Conservation (phyloP, 2,888 invertebrate genomes). For the Zele albiditarsus region DNA sequence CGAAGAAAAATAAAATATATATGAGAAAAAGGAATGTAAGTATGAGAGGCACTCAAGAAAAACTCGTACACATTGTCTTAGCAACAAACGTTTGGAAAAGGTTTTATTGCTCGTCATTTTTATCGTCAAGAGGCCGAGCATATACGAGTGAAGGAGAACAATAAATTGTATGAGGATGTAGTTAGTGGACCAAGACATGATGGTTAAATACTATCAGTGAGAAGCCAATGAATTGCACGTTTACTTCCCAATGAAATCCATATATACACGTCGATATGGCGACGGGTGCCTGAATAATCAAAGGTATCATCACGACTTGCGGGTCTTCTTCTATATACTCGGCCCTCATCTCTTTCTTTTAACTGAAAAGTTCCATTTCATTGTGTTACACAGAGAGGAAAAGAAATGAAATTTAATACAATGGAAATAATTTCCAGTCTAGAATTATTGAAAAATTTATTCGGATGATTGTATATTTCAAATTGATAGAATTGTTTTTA, state of each 20-base stretch:
- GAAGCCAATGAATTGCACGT: conserved; percentile 70
- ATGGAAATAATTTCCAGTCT: neutral
- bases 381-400: conserved; percentile 50
- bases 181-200: conserved; percentile 35
- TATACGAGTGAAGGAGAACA: neutral
- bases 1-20: conserved; percentile 7
- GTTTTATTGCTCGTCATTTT: conserved; percentile 35
- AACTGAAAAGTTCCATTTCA: conserved; percentile 59
- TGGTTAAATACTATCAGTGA: conserved; percentile 53
- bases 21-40: neutral
- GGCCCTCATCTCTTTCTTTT: neutral
- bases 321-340: conserved; percentile 61
- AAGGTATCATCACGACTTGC: conserved; percentile 71
- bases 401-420: neutral
- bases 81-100: conserved; percentile 11
- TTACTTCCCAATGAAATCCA: conserved; percentile 69
- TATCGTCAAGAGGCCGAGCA: neutral
- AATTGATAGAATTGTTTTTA: too few relatives aligned
- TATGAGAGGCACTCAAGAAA: conserved; percentile 3
- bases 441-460: too few relatives aligned
- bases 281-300: conserved; percentile 68
- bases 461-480: too few relatives aligned
- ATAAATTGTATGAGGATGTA: neutral
- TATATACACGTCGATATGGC: conserved; percentile 59
- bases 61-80: neutral